phyloP scores from a whole-genome alignment of 2,113 vertebrate genomes.

The Amphilophus citrinellus region DNA sequence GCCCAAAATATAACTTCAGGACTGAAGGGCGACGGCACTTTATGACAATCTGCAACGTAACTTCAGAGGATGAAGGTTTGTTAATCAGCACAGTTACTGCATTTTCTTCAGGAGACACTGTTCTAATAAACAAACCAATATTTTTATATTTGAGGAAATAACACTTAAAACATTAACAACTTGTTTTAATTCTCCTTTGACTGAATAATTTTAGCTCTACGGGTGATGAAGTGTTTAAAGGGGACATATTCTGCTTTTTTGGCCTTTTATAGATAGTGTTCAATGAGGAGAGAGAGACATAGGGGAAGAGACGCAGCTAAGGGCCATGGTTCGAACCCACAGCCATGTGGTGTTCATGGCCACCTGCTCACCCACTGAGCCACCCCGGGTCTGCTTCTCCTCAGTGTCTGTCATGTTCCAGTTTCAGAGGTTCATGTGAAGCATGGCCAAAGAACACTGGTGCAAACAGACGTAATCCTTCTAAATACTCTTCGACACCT shows the following conservation, averaged over 20 bases:
- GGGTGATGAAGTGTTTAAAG: not conserved
- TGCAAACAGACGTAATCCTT: no score
- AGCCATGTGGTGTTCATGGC: no score
- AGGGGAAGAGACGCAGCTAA: no score
- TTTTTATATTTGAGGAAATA: not conserved
- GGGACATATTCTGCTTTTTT: not conserved
- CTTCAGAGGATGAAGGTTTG: slow-evolving; percentile 94
- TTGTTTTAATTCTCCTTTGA: not conserved
- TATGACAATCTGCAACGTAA: slow-evolving; percentile 95
- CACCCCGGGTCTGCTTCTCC: no score
- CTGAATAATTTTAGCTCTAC: not conserved
- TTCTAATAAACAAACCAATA: not conserved
- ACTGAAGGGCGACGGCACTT: slow-evolving; percentile 92
- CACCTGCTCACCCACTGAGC: no score
- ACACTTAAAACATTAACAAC: not conserved
- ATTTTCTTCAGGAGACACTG: not conserved
- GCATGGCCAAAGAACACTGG: not conserved
- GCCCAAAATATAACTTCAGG: slow-evolving; percentile 93
- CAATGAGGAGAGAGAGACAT: no score
- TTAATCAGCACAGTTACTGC: slow-evolving; percentile 43
- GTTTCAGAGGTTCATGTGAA: no score
- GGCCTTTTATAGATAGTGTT: no score
- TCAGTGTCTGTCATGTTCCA: not conserved
- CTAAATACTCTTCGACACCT: not conserved
- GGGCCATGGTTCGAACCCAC: no score